Conservation (phyloP, 2,113 vertebrate genomes). For the Chrysemys picta region DNA sequence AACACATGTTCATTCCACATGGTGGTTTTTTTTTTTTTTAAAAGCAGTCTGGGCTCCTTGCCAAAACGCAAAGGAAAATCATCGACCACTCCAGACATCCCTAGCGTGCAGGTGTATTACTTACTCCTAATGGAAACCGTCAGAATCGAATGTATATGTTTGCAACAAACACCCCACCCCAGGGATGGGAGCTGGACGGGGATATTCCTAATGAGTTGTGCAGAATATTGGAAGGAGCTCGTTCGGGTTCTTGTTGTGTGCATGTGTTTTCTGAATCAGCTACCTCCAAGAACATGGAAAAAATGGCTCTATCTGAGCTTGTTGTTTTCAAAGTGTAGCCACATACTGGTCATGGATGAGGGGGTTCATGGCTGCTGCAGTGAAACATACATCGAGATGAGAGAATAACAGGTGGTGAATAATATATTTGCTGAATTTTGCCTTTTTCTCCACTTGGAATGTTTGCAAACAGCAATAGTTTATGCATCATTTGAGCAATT, state of each 20-base stretch:
- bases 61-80: slow-evolving; percentile 73
- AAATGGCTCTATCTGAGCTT: slow-evolving; percentile 21
- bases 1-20: slow-evolving; percentile 48
- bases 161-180: slow-evolving; percentile 44
- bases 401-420: background rate
- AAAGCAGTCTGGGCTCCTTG: slow-evolving; percentile 57
- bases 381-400: background rate
- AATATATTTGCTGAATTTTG: background rate
- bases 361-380: slow-evolving; percentile 45
- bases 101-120: slow-evolving; percentile 59
- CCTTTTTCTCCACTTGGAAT: background rate
- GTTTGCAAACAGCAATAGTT: slow-evolving; percentile 20
- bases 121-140: background rate
- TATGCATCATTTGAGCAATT: background rate
- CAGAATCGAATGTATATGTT: slow-evolving; percentile 5
- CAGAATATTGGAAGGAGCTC: slow-evolving; percentile 45
- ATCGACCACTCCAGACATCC: slow-evolving; percentile 57
- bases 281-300: slow-evolving; percentile 64
- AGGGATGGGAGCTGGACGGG: slow-evolving; percentile 53
- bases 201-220: slow-evolving; percentile 60
- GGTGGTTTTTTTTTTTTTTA: background rate
- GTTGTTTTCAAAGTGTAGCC: slow-evolving; percentile 41
- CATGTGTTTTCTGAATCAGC: background rate
- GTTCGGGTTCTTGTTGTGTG: background rate
- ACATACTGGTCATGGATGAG: slow-evolving; percentile 29